Base-by-base conservation (phyloP, 1,140 invertebrate genomes). In the Drosophila bifasciata region DNA sequence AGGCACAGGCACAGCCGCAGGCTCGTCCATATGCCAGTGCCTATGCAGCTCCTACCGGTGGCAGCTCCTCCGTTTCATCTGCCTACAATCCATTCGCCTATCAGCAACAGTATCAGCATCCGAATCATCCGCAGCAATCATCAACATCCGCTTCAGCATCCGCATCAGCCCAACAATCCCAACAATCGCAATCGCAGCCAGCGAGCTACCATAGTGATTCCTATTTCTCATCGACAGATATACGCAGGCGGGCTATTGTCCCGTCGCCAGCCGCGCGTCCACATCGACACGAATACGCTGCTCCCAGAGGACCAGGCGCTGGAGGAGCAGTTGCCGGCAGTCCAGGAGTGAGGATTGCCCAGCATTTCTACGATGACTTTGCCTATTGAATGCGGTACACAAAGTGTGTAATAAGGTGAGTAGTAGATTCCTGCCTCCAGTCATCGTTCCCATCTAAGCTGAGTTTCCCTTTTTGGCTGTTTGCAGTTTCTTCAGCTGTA, bases 181-280 rank as follows among this genome's bases (percentile, higher is more conserved):
- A 48, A 44, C 62, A 48, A 44, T 61, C 75, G 13, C 56, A 69
- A 21, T 70, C 77, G 50, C 78, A 76, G 60, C 67, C 74, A 68
- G 51, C 62, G 62, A 84, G 60, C 74, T 90, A 90, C 76, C 83
- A 89, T 90, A 89, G 78, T 91, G 90, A 91, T 80, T 91, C 90
- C 57, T 90, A 89, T 91, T 91, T 91, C 67, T 91, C 90, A 63
- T 90, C 90, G 79, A 91, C 90, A 91, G 90, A 91, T 91, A 89
- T 91, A 86, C 86, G 90, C 66, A 67, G 90, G 78, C 69, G 90
- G 61, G 85, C 90, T 59, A 48, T 91, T 68, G 62, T 76, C 74
- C 69, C 90, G 78, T 64, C 90, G 86, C 77, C 88, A 67, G 51
- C 60, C 64, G 23, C 89, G 86, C 83, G 84, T 72, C 53, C 86